Percentiles rank a stretch among this genome's conserved stretches.
Conservation (phyloP, 1,140 invertebrate genomes). For the Melanaphis sacchari region DNA sequence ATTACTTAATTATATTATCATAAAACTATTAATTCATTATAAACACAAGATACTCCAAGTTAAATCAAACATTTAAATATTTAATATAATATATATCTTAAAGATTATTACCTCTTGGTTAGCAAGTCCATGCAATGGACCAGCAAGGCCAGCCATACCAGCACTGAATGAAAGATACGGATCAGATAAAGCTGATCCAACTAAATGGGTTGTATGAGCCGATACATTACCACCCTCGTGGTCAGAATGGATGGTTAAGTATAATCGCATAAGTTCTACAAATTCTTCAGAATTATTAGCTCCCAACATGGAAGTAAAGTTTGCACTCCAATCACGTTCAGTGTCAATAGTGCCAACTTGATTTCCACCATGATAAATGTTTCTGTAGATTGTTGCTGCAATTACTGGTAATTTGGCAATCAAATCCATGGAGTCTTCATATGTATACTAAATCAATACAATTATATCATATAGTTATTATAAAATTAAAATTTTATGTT, state of each 20-base stretch:
- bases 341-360: slow-evolving; percentile 87
- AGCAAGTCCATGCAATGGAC: slow-evolving; percentile 94
- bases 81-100: neutral
- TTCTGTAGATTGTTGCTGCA: slow-evolving; percentile 93
- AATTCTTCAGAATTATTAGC: slow-evolving; percentile 81
- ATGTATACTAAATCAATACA: slow-evolving; percentile 68
- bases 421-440: slow-evolving; percentile 95
- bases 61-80: too few relatives aligned
- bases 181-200: slow-evolving; percentile 93
- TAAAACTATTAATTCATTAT: too few relatives aligned
- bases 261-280: slow-evolving; percentile 92
- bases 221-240: slow-evolving; percentile 96
- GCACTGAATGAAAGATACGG: slow-evolving; percentile 94
- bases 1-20: too few relatives aligned
- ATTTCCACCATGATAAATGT: slow-evolving; percentile 84
- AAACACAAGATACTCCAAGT: too few relatives aligned
- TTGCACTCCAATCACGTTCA: slow-evolving; percentile 91
- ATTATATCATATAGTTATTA: neutral
- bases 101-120: slow-evolving; percentile 79
- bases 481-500: neutral
- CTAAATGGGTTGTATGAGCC: slow-evolving; percentile 93
- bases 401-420: slow-evolving; percentile 95
- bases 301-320: slow-evolving; percentile 92
- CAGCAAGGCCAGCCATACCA: slow-evolving; percentile 93
- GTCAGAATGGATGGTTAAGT: slow-evolving; percentile 94